A percentile compares a stretch with the other conserved stretches of the same genome.
phyloP scores from a whole-genome alignment of 2,797 vertebrate species.

The Poecilia picta region DNA sequence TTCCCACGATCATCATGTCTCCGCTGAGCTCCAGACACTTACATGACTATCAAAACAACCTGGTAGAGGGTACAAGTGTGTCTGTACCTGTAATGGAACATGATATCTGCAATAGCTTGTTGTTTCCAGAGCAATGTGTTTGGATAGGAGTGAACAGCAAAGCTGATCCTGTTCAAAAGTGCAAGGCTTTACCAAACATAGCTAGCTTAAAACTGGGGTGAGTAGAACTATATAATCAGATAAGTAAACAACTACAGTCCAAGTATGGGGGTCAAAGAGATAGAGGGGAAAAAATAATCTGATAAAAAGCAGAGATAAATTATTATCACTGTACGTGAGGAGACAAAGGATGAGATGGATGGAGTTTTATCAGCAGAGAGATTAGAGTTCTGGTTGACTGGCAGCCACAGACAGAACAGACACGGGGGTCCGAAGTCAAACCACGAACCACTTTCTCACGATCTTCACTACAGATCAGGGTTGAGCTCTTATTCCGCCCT shows the following conservation, averaged over 20 bases:
- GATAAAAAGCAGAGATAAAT: constrained; percentile 66
- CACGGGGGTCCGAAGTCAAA: constrained; percentile 64
- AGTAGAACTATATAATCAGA: constrained; percentile 58
- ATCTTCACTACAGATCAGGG: constrained; percentile 27
- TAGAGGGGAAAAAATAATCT: constrained; percentile 7
- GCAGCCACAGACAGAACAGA: constrained; percentile 74
- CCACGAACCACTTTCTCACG: constrained; percentile 72
- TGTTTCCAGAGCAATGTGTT: constrained; percentile 41
- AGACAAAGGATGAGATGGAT: constrained; percentile 72
- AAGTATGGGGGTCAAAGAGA: constrained; percentile 36
- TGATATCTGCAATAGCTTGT: constrained; percentile 49
- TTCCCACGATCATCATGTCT: constrained; percentile 78
- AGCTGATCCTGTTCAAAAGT: constrained; percentile 20
- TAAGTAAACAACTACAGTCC: constrained; percentile 56
- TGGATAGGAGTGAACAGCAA: constrained; percentile 17
- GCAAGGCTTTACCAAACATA: constrained; percentile 46
- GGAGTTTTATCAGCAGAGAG: constrained; percentile 69
- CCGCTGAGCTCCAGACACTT: constrained; percentile 67
- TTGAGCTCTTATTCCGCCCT: not conserved
- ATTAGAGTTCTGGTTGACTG: constrained; percentile 80
- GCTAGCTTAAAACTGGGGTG: constrained; percentile 39
- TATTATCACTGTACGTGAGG: constrained; percentile 66
- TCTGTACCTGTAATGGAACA: constrained; percentile 16
- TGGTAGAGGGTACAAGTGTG: constrained; percentile 42
- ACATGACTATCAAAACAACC: constrained; percentile 71